Percentiles rank a stretch among this genome's conserved stretches.
These are phyloP conservation scores for Xanthostigma xanthostigma DNA, from an alignment of 2,888 invertebrate species.

Conservation along the genomic window DNA sequence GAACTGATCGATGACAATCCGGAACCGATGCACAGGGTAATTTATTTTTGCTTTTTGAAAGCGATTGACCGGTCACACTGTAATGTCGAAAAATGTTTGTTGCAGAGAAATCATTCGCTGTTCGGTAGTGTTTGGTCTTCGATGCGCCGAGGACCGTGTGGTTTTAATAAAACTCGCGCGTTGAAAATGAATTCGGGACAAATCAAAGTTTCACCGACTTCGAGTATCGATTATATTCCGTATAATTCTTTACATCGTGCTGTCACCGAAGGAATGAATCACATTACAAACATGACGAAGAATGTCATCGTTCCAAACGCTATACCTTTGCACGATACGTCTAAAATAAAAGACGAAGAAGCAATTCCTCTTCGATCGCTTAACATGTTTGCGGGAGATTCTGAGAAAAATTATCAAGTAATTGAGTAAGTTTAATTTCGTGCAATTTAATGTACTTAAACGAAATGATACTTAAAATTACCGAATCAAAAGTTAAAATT, in stretches of 20 bases:
- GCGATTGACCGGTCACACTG: background rate
- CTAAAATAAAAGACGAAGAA: slow-evolving; percentile 38
- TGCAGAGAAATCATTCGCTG: slow-evolving; percentile 86
- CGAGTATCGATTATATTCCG: slow-evolving; percentile 37
- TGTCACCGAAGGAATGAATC: slow-evolving; percentile 38
- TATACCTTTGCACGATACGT: slow-evolving; percentile 23
- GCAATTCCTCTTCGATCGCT: slow-evolving; percentile 67
- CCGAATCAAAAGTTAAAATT: no score
- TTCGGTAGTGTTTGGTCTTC: slow-evolving; percentile 95
- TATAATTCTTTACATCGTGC: slow-evolving; percentile 40
- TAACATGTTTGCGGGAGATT: slow-evolving; percentile 48
- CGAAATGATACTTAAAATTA: background rate
- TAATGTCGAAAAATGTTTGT: slow-evolving; percentile 13
- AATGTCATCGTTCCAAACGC: slow-evolving; percentile 25
- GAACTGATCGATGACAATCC: slow-evolving; percentile 82
- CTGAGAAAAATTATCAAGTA: slow-evolving; percentile 51
- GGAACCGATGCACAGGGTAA: slow-evolving; percentile 95
- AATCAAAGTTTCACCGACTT: slow-evolving; percentile 30
- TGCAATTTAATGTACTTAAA: background rate
- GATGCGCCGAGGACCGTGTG: slow-evolving; percentile 59
- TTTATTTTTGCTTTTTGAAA: slow-evolving; percentile 14
- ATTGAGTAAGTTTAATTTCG: slow-evolving; percentile 46
- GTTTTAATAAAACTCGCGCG: slow-evolving; percentile 40
- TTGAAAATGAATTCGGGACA: slow-evolving; percentile 39
- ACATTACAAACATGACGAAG: slow-evolving; percentile 35